phyloP scores from a whole-genome alignment of 92 coral and sea anemone genomes.

The Zoanthus solanderi region DNA sequence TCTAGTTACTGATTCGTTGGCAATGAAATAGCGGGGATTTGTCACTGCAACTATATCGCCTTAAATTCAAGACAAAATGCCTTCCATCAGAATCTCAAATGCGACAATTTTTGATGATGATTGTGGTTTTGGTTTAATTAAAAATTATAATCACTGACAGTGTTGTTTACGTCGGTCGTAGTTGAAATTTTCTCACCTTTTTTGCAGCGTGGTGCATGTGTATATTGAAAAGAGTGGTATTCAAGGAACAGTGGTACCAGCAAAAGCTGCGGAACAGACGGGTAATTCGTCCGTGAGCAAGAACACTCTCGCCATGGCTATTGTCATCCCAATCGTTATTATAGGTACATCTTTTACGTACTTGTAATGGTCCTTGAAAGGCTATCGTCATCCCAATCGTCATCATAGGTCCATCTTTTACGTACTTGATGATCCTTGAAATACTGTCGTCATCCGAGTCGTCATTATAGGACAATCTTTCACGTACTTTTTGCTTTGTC shows the following conservation, averaged over 20 bases:
- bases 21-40: no score
- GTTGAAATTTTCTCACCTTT: not conserved
- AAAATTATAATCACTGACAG: not conserved
- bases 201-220: slow-evolving; percentile 35
- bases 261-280: slow-evolving; percentile 7
- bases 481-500: no score
- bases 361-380: not conserved
- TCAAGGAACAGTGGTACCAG: slow-evolving; percentile 25
- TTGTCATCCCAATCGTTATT: slow-evolving; percentile 34
- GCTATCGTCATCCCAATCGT: no score
- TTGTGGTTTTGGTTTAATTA: no score
- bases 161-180: not conserved
- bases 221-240: slow-evolving; percentile 15
- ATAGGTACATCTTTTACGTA: not conserved
- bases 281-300: slow-evolving; percentile 12
- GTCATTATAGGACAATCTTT: no score
- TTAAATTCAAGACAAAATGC: no score
- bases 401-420: no score
- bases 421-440: not conserved
- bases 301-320: slow-evolving; percentile 29
- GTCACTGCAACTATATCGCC: no score
- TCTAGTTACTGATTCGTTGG: no score
- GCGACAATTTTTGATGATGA: no score
- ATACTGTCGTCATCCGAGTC: no score
- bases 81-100: no score